Base-by-base conservation (phyloP, 2,888 invertebrate genomes). In the Drosophila ezoana region DNA sequence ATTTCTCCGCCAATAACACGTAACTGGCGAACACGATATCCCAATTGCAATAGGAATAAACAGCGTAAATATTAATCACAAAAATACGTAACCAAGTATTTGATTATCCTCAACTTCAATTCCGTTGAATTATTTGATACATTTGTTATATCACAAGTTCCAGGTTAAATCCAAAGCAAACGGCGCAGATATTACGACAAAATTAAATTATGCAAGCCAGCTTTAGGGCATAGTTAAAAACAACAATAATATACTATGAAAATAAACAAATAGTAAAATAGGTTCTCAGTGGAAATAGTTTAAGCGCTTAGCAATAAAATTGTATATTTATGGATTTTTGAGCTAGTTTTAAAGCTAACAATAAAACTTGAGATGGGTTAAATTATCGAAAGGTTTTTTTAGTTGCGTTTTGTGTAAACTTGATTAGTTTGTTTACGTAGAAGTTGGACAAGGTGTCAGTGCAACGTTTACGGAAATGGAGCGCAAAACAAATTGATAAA, bases 91-190 rank as follows among this genome's bases (percentile, higher is more conserved):
- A 28, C 28, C 28, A 28, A 28, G 28, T 28, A 28, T 41, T 33
- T 18, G 4, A 43, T 4, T 44, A 44, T 14, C 8, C 23, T n/a
- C 28, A 32, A 57, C 38, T 48, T 40, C 14, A 14, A 37, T 57
- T 66, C 37, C 16, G 32, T 33, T 20, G 49, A 70, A 70, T 62
- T 56, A 48, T 38, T 45, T 61, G 38, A 40, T 23, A 13, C 37
- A 35, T 49, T 16, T 41, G 23, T 23, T 43, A 35, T 33, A 23
- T 23, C 59, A 33, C 14, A 14, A 59, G 23, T 45, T 52, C 8
- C 63, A 53, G 32, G 52, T 52, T 52, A 35, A 35, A 52, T 49
- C 18, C 6, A 20, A 69, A 40, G 16, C 20, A 23, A 14, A 48
- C 32, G 48, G 18, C 0, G 1, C 43, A 37, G 52, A 48, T 44